Evolutionary conservation across 2,888 invertebrate genomes (phyloP).

Genomic region (Eubasilissa splendida): DNA sequence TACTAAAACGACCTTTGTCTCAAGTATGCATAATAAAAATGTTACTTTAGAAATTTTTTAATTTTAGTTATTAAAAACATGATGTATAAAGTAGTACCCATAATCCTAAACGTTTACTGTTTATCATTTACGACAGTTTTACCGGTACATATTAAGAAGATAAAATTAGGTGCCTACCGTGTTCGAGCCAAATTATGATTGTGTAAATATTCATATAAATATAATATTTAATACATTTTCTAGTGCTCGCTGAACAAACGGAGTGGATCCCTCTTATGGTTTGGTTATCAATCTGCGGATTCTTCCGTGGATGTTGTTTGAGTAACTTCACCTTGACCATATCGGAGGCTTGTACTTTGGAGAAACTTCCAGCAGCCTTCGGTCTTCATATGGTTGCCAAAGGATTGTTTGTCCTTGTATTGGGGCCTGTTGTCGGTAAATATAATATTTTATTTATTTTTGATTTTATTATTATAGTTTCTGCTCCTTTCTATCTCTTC

Average conservation of each 20-base stretch:
- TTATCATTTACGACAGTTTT: too few relatives aligned
- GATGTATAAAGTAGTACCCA: too few relatives aligned
- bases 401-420: constrained; percentile 78
- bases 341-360: constrained; percentile 81
- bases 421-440: constrained; percentile 82
- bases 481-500: too few relatives aligned
- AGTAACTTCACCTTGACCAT: constrained; percentile 86
- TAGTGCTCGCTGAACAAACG: constrained; percentile 82
- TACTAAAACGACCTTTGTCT: too few relatives aligned
- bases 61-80: too few relatives aligned
- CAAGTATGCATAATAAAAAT: too few relatives aligned
- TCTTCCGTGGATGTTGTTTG: constrained; percentile 84
- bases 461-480: too few relatives aligned
- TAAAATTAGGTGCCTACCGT: too few relatives aligned
- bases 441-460: constrained; percentile 3
- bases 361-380: constrained; percentile 83
- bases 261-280: constrained; percentile 80
- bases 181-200: too few relatives aligned
- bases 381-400: constrained; percentile 86
- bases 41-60: too few relatives aligned
- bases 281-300: constrained; percentile 83
- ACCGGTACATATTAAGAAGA: too few relatives aligned
- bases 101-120: too few relatives aligned
- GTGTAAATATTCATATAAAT: neutral
- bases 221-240: neutral